Evolutionary conservation across 2,888 invertebrate species (phyloP).

Genomic region (Melolontha melolontha): DNA sequence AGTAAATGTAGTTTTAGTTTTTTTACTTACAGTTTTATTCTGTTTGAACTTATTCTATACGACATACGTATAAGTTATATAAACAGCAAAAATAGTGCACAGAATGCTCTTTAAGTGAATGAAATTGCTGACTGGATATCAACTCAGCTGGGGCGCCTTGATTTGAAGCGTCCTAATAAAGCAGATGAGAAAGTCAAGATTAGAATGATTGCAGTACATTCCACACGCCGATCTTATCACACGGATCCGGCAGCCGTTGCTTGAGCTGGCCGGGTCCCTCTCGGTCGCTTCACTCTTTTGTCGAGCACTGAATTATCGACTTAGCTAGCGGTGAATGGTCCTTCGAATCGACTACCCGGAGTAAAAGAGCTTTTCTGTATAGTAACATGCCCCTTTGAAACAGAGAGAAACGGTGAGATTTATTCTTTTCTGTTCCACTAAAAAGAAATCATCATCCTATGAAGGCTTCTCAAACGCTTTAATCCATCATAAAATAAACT

Average conservation of each 20-base stretch:
- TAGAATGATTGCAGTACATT: constrained; percentile 58
- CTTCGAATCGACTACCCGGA: constrained; percentile 15
- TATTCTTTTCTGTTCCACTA: constrained; percentile 32
- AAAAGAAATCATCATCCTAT: constrained; percentile 50
- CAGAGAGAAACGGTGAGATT: constrained; percentile 49
- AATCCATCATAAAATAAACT: constrained; percentile 56
- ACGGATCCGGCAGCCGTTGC: constrained; percentile 32
- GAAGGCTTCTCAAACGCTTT: constrained; percentile 49
- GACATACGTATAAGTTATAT: no score
- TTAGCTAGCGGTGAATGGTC: constrained; percentile 52
- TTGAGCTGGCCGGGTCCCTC: constrained; percentile 41
- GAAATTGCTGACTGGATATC: constrained; percentile 42
- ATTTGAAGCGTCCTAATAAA: constrained; percentile 57
- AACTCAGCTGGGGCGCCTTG: constrained; percentile 42
- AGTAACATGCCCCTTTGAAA: not conserved
- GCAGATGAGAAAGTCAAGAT: constrained; percentile 57
- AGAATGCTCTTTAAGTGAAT: constrained; percentile 20
- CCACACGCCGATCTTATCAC: constrained; percentile 58
- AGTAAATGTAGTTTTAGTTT: no score
- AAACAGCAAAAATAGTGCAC: no score
- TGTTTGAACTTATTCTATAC: no score
- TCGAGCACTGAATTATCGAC: constrained; percentile 56
- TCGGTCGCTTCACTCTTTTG: constrained; percentile 46
- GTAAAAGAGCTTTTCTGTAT: constrained; percentile 49
- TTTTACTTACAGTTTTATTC: no score